Evolutionary conservation across 2,797 vertebrate species (phyloP).

Genomic region (Perodicticus potto): DNA sequence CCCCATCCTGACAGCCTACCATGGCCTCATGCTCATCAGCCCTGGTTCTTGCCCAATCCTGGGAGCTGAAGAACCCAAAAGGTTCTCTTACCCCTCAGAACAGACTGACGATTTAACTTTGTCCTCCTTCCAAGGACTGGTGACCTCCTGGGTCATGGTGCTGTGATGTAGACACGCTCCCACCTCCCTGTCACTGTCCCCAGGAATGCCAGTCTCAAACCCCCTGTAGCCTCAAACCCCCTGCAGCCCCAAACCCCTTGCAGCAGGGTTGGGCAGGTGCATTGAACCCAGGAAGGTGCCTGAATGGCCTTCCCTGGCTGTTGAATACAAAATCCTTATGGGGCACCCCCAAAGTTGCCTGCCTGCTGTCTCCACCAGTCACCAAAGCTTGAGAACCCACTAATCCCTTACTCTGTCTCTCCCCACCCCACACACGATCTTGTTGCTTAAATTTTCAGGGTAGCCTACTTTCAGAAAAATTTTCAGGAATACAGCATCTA

Average conservation of each 20-base stretch:
- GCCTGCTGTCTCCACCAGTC: not conserved
- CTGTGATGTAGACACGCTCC: not conserved
- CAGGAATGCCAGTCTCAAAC: not conserved
- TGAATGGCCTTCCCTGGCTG: not conserved
- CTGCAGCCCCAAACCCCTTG: too few relatives aligned
- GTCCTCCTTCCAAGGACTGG: not conserved
- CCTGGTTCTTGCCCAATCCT: not conserved
- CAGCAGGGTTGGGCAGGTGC: rapidly evolving
- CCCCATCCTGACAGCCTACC: too few relatives aligned
- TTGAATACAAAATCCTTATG: not conserved
- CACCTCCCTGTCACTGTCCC: not conserved
- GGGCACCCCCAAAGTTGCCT: not conserved
- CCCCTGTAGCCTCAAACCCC: too few relatives aligned
- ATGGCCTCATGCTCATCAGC: rapidly evolving
- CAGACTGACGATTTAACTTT: not conserved
- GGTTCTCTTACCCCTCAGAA: not conserved
- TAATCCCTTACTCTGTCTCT: not conserved
- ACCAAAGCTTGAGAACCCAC: not conserved
- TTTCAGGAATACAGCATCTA: not conserved
- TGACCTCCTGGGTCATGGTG: not conserved
- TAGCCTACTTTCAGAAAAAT: not conserved
- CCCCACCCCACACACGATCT: not conserved
- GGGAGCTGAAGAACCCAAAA: not conserved
- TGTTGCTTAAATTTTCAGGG: not conserved
- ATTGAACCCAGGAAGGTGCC: not conserved